A percentile compares a stretch with the other conserved stretches of the same genome.
phyloP scores from a whole-genome alignment of 2,888 invertebrate species.

The Xylophagus ater region DNA sequence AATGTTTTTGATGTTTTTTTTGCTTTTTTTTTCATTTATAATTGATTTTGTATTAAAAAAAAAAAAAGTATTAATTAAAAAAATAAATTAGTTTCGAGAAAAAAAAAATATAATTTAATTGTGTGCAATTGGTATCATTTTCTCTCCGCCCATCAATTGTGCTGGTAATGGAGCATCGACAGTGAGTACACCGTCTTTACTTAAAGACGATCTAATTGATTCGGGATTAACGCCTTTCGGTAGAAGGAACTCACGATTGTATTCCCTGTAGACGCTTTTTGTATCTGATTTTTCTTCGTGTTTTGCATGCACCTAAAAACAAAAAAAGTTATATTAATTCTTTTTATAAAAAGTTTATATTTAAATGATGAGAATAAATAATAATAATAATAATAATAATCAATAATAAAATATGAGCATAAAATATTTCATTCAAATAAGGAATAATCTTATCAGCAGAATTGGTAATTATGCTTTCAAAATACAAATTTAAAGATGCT shows the following conservation, averaged over 20 bases:
- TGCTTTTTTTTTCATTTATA: no score
- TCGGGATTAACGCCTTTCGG: constrained; percentile 96
- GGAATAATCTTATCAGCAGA: no score
- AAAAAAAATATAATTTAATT: constrained; percentile 26
- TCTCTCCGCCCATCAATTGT: constrained; percentile 38
- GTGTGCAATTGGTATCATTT: constrained; percentile 40
- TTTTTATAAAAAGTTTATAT: neutral
- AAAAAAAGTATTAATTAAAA: no score
- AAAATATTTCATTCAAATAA: no score
- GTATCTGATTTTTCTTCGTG: constrained; percentile 97
- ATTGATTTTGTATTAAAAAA: no score
- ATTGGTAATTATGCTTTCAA: no score
- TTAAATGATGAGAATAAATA: no score
- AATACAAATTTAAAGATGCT: no score
- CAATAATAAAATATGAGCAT: no score
- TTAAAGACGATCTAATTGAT: constrained; percentile 87
- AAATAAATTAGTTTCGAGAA: no score
- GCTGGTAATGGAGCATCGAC: constrained; percentile 95
- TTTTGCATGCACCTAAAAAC: constrained; percentile 84
- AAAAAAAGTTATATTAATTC: constrained; percentile 14
- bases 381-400: no score
- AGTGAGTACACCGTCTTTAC: constrained; percentile 91
- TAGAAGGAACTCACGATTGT: constrained; percentile 93
- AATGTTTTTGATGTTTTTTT: no score
- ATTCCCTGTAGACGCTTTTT: constrained; percentile 94